A percentile compares a stretch with the other conserved stretches of the same genome.
These are phyloP conservation scores for Aphyosemion australe DNA, from an alignment of 2,113 vertebrate species.

Conservation along the genomic window DNA sequence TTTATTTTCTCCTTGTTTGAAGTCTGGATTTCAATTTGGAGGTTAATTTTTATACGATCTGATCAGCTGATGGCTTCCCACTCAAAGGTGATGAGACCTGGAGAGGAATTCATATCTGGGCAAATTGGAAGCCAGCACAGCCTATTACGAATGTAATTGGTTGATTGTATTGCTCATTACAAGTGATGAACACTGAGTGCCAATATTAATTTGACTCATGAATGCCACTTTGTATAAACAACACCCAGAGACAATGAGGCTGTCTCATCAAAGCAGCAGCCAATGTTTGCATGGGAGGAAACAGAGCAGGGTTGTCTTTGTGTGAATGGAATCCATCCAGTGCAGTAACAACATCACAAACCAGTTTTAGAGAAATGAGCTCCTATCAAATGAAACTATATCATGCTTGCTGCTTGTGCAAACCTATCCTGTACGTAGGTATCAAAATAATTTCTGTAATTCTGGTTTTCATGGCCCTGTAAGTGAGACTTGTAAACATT, in stretches of 20 bases:
- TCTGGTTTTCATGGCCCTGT: too few species aligned
- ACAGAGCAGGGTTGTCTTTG: conserved; percentile 24
- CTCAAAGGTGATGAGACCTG: conserved; percentile 40
- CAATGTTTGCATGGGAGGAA: conserved; percentile 9
- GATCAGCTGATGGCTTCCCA: conserved; percentile 23
- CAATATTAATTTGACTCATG: conserved; percentile 70
- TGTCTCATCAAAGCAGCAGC: conserved; percentile 21
- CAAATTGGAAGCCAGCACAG: conserved; percentile 66
- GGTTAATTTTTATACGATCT: conserved; percentile 28
- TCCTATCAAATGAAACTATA: not conserved
- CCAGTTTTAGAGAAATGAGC: conserved; percentile 8
- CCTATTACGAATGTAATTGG: conserved; percentile 68
- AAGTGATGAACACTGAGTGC: conserved; percentile 64
- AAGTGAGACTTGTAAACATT: not conserved
- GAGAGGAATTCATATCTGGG: conserved; percentile 44
- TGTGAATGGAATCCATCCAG: conserved; percentile 23
- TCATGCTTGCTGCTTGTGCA: conserved; percentile 1
- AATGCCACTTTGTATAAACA: conserved; percentile 63
- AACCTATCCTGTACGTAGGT: not conserved
- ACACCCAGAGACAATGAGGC: conserved; percentile 35
- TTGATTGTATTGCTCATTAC: conserved; percentile 72
- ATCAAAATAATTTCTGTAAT: not conserved
- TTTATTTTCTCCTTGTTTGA: conserved; percentile 5
- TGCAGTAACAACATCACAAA: conserved; percentile 11
- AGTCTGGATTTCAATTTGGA: conserved; percentile 10